These are phyloP conservation scores for Beris chalybata DNA, from an alignment of 2,888 invertebrate species.

Conservation along the genomic window DNA sequence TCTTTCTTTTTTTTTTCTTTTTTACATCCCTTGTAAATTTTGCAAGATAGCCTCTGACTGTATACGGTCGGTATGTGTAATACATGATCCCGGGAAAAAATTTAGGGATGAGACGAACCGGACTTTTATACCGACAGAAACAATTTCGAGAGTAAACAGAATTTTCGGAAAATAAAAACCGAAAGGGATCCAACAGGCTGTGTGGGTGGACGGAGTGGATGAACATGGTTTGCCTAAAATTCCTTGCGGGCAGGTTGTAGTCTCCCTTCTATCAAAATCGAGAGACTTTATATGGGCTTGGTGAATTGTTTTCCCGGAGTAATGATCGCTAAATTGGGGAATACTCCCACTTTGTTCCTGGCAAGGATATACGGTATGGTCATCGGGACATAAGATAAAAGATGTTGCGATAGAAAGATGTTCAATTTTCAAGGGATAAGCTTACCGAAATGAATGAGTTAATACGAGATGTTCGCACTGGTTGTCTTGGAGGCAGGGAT, in stretches of 20 bases:
- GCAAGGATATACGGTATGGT: not conserved
- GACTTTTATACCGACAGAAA: slow-evolving; percentile 21
- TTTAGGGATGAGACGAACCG: too few relatives aligned
- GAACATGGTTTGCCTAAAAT: too few relatives aligned
- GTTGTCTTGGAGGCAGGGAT: not conserved
- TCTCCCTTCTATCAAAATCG: slow-evolving; percentile 2
- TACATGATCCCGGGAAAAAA: too few relatives aligned
- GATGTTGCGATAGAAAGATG: too few relatives aligned
- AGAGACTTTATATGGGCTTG: slow-evolving; percentile 8
- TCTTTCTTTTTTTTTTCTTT: too few relatives aligned
- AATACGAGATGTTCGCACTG: slow-evolving; percentile 21
- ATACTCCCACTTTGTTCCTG: not conserved
- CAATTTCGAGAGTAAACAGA: slow-evolving; percentile 32
- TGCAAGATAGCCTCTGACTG: too few relatives aligned
- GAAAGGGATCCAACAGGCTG: not conserved
- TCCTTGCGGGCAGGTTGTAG: slow-evolving; percentile 5
- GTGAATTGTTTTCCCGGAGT: slow-evolving; percentile 14
- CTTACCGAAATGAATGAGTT: slow-evolving; percentile 31
- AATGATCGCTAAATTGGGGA: slow-evolving; percentile 25
- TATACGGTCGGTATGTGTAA: too few relatives aligned
- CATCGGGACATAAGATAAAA: slow-evolving; percentile 1
- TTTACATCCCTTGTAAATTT: too few relatives aligned
- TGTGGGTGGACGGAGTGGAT: too few relatives aligned
- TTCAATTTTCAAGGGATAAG: slow-evolving; percentile 14
- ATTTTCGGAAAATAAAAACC: slow-evolving; percentile 14